A percentile compares a stretch with the other conserved stretches of the same genome.
These are phyloP conservation scores for Leptopilina syphax DNA, from an alignment of 2,888 invertebrate genomes.

Conservation along the genomic window DNA sequence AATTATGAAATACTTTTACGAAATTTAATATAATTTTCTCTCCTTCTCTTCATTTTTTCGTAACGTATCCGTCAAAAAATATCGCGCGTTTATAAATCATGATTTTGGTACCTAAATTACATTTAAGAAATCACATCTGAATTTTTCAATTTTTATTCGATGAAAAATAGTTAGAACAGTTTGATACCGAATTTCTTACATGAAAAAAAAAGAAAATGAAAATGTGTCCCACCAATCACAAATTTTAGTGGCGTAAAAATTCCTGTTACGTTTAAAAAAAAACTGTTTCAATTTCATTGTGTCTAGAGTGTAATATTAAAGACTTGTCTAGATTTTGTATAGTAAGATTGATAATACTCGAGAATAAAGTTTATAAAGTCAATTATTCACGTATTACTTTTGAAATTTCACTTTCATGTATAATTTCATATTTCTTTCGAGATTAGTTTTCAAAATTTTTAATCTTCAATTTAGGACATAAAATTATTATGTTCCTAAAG, in stretches of 20 bases:
- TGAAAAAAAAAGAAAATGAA: neutral
- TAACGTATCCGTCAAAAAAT: neutral
- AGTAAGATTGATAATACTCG: conserved; percentile 47
- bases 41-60: neutral
- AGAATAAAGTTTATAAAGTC: conserved; percentile 60
- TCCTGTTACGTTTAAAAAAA: neutral
- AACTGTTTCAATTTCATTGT: conserved; percentile 19
- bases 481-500: too few relatives aligned
- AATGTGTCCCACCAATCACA: neutral
- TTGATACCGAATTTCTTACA: conserved; percentile 9
- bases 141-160: conserved; percentile 50
- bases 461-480: too few relatives aligned
- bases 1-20: too few relatives aligned
- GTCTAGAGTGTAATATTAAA: conserved; percentile 43
- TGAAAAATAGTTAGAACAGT: neutral
- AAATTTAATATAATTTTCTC: too few relatives aligned
- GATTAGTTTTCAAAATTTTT: neutral
- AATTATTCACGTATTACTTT: conserved; percentile 42
- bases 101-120: conserved; percentile 64
- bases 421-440: neutral
- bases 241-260: neutral
- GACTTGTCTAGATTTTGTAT: conserved; percentile 60
- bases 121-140: conserved; percentile 49
- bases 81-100: conserved; percentile 33
- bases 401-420: conserved; percentile 23